These are phyloP conservation scores for Sphaerophoria rueppellii DNA, from an alignment of 2,888 invertebrate species.

Conservation along the genomic window DNA sequence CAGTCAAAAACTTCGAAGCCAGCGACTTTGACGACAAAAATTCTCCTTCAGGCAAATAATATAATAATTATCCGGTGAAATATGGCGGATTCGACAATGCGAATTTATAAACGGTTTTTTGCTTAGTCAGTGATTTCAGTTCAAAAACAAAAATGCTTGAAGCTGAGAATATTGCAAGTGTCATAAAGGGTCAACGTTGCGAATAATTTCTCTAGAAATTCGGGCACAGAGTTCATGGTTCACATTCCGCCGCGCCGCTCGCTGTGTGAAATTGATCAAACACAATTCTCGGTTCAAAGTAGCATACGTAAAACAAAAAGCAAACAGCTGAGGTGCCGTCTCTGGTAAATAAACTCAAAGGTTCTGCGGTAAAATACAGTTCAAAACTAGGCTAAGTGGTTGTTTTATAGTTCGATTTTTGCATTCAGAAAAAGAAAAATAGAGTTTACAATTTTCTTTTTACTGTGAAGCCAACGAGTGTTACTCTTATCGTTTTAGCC, in stretches of 20 bases:
- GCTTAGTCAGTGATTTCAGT: conserved; percentile 20
- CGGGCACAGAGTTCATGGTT: conserved; percentile 26
- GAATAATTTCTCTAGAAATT: background rate
- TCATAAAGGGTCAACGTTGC: conserved; percentile 19
- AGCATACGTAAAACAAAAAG: background rate
- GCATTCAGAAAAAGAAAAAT: background rate
- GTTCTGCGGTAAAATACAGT: conserved; percentile 19
- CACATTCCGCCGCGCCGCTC: background rate
- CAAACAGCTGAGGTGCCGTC: background rate
- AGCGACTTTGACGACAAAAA: conserved; percentile 10
- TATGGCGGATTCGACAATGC: conserved; percentile 46
- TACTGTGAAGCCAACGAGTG: conserved; percentile 1
- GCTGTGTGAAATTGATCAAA: conserved; percentile 65
- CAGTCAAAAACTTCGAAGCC: conserved; percentile 22
- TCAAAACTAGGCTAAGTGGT: conserved; percentile 45
- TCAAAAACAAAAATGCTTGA: background rate
- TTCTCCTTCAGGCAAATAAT: background rate
- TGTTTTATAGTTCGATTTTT: conserved; percentile 28
- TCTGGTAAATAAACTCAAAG: conserved; percentile 20
- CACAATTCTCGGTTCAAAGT: conserved; percentile 22
- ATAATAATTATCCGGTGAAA: conserved; percentile 42
- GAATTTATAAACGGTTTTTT: conserved; percentile 40
- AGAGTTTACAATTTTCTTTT: conserved; percentile 6
- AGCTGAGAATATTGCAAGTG: conserved; percentile 6
- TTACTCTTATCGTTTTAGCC: conserved; percentile 43